Conservation (phyloP, 2,888 invertebrate genomes). For the Heliothis peltigera region DNA sequence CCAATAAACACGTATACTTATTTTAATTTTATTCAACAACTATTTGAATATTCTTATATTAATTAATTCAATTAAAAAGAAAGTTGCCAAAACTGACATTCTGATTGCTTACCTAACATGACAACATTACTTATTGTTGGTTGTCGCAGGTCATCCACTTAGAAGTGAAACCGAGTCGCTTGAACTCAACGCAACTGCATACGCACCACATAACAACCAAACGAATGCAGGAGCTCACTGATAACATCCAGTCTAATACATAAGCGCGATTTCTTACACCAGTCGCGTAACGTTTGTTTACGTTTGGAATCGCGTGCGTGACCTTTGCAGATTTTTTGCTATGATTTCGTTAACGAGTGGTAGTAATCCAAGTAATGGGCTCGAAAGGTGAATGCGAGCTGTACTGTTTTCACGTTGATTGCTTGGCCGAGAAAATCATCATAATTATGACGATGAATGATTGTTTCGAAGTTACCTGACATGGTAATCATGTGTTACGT, state of each 20-base stretch:
- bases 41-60: not conserved
- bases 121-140: conserved; percentile 7
- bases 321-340: conserved; percentile 56
- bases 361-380: conserved; percentile 32
- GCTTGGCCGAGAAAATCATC: conserved; percentile 4
- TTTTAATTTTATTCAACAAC: too few species aligned
- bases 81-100: conserved; percentile 25
- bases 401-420: conserved; percentile 27
- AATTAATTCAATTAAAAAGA: not conserved
- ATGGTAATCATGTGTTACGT: conserved; percentile 4
- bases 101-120: conserved; percentile 19
- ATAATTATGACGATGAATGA: conserved; percentile 43
- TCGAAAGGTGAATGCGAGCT: conserved; percentile 36
- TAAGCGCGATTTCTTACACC: conserved; percentile 2
- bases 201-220: conserved; percentile 15
- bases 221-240: not conserved
- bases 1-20: too few species aligned
- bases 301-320: conserved; percentile 41
- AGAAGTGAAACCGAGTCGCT: conserved; percentile 55
- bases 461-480: conserved; percentile 35
- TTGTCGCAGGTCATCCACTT: conserved; percentile 30
- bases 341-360: conserved; percentile 34
- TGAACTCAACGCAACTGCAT: conserved; percentile 27
- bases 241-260: not conserved
- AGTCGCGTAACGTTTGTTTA: conserved; percentile 26